Evolutionary conservation across 2,888 invertebrate species (phyloP).

Genomic region (Asteroscopus sphinx): DNA sequence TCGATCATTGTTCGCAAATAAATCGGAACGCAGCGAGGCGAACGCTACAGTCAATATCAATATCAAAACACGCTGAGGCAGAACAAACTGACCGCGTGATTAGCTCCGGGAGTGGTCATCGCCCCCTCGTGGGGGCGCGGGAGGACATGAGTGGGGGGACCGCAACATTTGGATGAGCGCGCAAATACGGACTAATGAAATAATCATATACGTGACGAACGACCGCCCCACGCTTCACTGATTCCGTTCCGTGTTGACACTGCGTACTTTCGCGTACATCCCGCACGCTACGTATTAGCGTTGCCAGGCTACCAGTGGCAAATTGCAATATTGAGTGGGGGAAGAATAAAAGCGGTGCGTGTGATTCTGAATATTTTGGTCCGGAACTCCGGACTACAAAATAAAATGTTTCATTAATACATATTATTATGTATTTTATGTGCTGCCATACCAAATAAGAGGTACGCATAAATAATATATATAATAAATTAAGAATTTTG

Average conservation of each 20-base stretch:
- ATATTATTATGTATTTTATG: constrained; percentile 37
- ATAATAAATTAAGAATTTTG: background rate
- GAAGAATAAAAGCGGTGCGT: constrained; percentile 4
- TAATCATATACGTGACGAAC: constrained; percentile 89
- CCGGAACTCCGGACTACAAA: background rate
- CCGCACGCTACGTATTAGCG: constrained; percentile 56
- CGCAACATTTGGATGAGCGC: constrained; percentile 86
- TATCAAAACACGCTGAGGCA: constrained; percentile 90
- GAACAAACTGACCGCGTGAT: constrained; percentile 90
- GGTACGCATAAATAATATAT: background rate
- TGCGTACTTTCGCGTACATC: constrained; percentile 60
- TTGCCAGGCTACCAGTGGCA: constrained; percentile 55
- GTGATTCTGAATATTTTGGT: constrained; percentile 28
- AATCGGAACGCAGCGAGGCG: constrained; percentile 87
- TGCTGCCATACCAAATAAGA: background rate
- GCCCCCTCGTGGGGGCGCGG: constrained; percentile 69
- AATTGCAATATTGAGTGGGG: constrained; percentile 16
- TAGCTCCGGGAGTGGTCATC: constrained; percentile 88
- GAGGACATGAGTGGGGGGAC: constrained; percentile 50
- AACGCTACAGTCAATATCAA: constrained; percentile 88
- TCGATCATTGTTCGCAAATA: constrained; percentile 90
- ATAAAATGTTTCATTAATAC: constrained; percentile 40
- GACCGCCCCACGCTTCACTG: constrained; percentile 77
- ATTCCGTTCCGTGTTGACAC: constrained; percentile 80
- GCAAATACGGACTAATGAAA: constrained; percentile 89